Evolutionary conservation across 1,140 invertebrate genomes (phyloP), one percentile per base, ranked within the genome.

Genomic region (Brachionus paranguensis): DNA sequence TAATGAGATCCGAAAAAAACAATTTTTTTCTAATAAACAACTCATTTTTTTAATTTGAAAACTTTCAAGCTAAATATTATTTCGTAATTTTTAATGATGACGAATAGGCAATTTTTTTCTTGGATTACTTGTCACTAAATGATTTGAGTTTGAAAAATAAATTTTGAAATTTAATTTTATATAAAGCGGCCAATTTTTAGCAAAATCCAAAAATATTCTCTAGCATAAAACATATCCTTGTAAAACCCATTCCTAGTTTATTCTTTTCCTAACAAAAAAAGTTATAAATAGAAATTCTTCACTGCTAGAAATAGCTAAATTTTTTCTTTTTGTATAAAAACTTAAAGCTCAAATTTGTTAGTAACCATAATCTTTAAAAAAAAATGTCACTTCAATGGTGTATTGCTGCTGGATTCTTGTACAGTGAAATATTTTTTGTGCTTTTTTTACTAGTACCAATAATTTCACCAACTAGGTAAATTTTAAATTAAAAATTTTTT

Each of bases 321-420:
- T 41, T 72, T 72, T 20, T 72, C 20, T 29, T 14, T 68, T 68
- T 33, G 65, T 68, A 68, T 68, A 68, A 68, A 68, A 68, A 29
- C 14, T 6, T 68, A 5, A 68, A 68, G 29, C 29, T 17, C 4
- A 41, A 17, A 29, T 33, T 68, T 12, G 12, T n/a, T 33, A 29
- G n/a, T 14, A 68, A 29, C 12, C 8, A 29, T 68, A n/a, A 24
- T 17, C 10, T 68, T 68, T 68, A 12, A 29, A 14, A 33, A 72
- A 72, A 72, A 50, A 98, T 98, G 96, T 96, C 95, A 93, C 90
- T 97, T 78, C 95, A 97, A 91, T 98, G 96, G 96, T 95, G 94
- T 37, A 91, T 97, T 83, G 95, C 97, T 79, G 96, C 96, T n/a
- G 91, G 91, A 14, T 96, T 97, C 91, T 90, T 98, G 5, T 98